Percentiles rank a stretch among this genome's conserved stretches.
Conservation (phyloP, 2,113 vertebrate genomes). For the Macroglossus sobrinus region DNA sequence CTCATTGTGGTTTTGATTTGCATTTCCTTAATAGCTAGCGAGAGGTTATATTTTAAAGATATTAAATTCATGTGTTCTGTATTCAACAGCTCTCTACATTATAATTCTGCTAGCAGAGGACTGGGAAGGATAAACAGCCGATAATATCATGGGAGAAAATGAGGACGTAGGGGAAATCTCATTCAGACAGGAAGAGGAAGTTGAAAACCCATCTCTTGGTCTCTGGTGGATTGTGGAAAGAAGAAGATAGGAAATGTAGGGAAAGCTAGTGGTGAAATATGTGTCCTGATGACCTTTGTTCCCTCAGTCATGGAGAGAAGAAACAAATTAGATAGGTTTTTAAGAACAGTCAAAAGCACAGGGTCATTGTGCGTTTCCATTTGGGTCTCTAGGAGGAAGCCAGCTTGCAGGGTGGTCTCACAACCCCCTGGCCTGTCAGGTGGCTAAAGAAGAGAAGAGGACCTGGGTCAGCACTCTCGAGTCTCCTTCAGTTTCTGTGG, state of each 20-base stretch:
- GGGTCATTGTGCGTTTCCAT: neutral
- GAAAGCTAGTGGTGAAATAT: neutral
- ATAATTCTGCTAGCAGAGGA: neutral
- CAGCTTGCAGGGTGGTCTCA: neutral
- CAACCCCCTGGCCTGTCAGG: neutral
- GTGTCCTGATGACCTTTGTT: neutral
- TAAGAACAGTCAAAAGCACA: neutral
- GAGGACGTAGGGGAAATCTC: neutral
- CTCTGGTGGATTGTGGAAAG: neutral
- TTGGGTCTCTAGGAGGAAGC: neutral
- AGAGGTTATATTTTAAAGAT: neutral
- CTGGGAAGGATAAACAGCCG: neutral
- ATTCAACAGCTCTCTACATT: neutral
- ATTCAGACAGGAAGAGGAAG: neutral
- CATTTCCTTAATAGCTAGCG: no score
- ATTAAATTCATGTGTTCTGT: neutral
- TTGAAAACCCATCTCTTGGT: neutral
- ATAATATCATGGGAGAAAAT: neutral
- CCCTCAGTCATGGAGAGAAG: neutral
- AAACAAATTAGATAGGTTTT: neutral
- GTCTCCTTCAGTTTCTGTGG: neutral
- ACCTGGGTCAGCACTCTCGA: neutral
- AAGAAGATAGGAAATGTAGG: neutral
- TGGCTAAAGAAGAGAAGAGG: neutral
- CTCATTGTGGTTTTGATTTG: no score